Base-by-base conservation (phyloP, 2,113 vertebrate genomes). In the Cepphus grylle region DNA sequence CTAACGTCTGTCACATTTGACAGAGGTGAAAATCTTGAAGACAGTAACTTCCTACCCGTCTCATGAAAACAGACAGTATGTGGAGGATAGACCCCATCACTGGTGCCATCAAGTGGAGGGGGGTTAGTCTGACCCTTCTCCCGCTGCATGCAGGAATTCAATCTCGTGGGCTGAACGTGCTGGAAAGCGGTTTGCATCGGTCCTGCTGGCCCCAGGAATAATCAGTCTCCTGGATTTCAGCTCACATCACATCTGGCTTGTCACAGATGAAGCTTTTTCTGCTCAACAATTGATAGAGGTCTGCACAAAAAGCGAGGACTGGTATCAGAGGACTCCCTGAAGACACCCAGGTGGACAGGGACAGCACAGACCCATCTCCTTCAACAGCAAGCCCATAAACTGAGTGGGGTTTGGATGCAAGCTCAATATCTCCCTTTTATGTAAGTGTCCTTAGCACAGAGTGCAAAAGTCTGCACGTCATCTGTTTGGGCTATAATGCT, bases 161-260 rank as follows among this genome's bases (percentile, higher is more conserved):
- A 14, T 20, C 58, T 42, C 49, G 45, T 6, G 3, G 74, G 59
- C 66, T n/a, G 81, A 81, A 81, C 0, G 4, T 18, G 19, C 27
- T 36, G 65, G 17, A 43, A 91, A 73, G 47, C 0, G 0, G 26
- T 55, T 34, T 81, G 9, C 0, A 0, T 47, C 0, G 14, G 43
- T 32, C 43, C 43, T 5, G 22, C n/a, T 34, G 43, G 22, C 47
- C 66, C n/a, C n/a, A 49, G 42, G n/a, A 49, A 82, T 27, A 15
- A 47, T 15, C 29, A 34, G 15, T 36, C 11, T 32, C 38, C 38
- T 32, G 47, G 32, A 42, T 43, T 62, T 53, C 58, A 62, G 47
- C 49, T 84, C 69, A 45, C 32, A 49, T 58, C n/a, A 27, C 43
- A n/a, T 13, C 42, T 26, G 30, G 23, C 12, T 20, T 74, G 40